Evolutionary conservation across 2,888 invertebrate genomes (phyloP).

Genomic region (Hirtodrosophila alboralis): DNA sequence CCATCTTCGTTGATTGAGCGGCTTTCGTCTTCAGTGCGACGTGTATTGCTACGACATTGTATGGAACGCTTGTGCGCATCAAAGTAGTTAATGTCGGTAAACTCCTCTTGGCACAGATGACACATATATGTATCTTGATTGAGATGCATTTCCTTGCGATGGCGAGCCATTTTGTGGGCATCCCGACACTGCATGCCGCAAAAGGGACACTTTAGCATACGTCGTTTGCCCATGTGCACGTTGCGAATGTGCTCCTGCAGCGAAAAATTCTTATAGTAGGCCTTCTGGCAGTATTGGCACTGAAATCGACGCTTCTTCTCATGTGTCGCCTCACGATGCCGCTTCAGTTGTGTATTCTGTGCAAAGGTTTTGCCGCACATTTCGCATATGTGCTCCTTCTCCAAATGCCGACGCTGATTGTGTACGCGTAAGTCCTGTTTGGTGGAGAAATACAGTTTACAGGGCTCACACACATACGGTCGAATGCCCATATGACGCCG

Average conservation of each 20-base stretch:
- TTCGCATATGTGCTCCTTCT: slow-evolving; percentile 80
- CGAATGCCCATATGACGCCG: slow-evolving; percentile 81
- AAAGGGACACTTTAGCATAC: slow-evolving; percentile 80
- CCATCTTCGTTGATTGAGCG: background rate
- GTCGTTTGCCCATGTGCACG: slow-evolving; percentile 79
- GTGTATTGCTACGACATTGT: slow-evolving; percentile 80
- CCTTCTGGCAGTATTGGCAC: slow-evolving; percentile 76
- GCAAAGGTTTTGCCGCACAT: slow-evolving; percentile 81
- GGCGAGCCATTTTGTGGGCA: slow-evolving; percentile 81
- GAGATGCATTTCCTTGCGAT: slow-evolving; percentile 79
- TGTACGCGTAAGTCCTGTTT: slow-evolving; percentile 80
- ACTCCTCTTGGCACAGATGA: slow-evolving; percentile 78
- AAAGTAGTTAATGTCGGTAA: slow-evolving; percentile 80
- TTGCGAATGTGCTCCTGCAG: slow-evolving; percentile 80
- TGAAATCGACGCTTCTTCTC: slow-evolving; percentile 80
- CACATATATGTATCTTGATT: slow-evolving; percentile 77
- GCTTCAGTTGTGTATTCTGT: slow-evolving; percentile 79
- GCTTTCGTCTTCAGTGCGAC: slow-evolving; percentile 41
- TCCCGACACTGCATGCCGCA: slow-evolving; percentile 82
- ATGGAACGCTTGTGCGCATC: slow-evolving; percentile 81
- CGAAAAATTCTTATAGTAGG: slow-evolving; percentile 81
- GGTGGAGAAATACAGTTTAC: slow-evolving; percentile 80
- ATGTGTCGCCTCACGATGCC: slow-evolving; percentile 80
- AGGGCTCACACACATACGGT: slow-evolving; percentile 79
- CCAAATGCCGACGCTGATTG: slow-evolving; percentile 78